phyloP scores from a whole-genome alignment of 2,797 vertebrate species.

The Danio aesculapii region DNA sequence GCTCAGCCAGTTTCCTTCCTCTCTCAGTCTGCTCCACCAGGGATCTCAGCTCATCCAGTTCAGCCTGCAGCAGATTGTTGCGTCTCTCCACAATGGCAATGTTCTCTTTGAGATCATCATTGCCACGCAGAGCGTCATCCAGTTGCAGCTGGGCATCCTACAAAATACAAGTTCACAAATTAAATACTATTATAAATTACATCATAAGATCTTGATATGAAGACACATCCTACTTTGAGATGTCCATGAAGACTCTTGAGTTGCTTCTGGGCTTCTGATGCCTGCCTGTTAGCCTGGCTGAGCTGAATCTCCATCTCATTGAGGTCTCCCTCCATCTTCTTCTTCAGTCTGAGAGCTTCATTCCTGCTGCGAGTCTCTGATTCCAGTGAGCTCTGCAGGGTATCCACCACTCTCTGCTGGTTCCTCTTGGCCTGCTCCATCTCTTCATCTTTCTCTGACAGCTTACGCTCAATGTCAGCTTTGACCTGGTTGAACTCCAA shows the following conservation, averaged over 20 bases:
- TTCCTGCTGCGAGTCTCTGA: slow-evolving; percentile 67
- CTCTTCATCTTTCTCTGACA: slow-evolving; percentile 84
- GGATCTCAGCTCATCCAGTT: slow-evolving; percentile 74
- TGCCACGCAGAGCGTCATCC: slow-evolving; percentile 68
- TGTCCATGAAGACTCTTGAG: slow-evolving; percentile 70
- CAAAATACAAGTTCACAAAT: not conserved
- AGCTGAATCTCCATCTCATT: slow-evolving; percentile 84
- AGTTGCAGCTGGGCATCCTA: slow-evolving; percentile 81
- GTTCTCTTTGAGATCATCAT: slow-evolving; percentile 83
- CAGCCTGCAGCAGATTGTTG: slow-evolving; percentile 77
- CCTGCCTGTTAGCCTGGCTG: slow-evolving; percentile 69
- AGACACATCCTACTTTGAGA: slow-evolving; percentile 68
- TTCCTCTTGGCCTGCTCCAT: slow-evolving; percentile 85
- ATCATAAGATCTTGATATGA: not conserved
- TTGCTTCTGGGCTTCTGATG: slow-evolving; percentile 78
- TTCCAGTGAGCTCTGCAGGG: slow-evolving; percentile 75
- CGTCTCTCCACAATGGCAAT: slow-evolving; percentile 79
- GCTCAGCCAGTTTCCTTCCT: slow-evolving; percentile 81
- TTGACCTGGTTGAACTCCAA: slow-evolving; percentile 82
- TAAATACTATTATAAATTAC: fast-evolving
- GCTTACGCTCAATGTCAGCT: slow-evolving; percentile 80
- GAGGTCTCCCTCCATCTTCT: slow-evolving; percentile 79
- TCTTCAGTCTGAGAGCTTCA: slow-evolving; percentile 72
- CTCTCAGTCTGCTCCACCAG: slow-evolving; percentile 76
- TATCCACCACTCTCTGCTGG: slow-evolving; percentile 76